These are phyloP conservation scores for Pelagia noctiluca DNA, from an alignment of 30 jellyfish, hydroid and myxozoan genomes.

Conservation along the genomic window DNA sequence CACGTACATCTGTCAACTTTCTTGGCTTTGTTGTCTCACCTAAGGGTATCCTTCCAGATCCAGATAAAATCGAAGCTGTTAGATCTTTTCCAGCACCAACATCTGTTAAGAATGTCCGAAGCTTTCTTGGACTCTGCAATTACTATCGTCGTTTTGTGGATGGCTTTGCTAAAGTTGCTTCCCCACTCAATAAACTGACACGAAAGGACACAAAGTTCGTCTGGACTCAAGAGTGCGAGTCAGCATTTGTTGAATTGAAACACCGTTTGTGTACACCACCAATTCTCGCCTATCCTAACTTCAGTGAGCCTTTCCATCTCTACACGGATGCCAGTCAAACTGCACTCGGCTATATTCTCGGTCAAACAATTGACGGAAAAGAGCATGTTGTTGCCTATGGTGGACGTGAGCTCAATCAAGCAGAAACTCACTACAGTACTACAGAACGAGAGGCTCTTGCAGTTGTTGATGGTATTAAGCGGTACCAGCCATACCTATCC, in stretches of 20 bases:
- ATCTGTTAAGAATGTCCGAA: constrained; percentile 12
- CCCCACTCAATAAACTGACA: constrained; percentile 29
- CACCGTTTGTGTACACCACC: constrained; percentile 33
- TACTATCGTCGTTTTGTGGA: constrained; percentile 34
- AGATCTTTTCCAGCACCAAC: constrained; percentile 18
- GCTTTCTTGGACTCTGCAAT: constrained; percentile 32
- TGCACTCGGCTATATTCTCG: not conserved
- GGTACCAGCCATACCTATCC: constrained; percentile 17
- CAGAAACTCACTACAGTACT: constrained; percentile 53
- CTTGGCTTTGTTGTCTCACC: constrained; percentile 54
- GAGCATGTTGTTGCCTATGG: too few relatives aligned
- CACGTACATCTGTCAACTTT: not conserved
- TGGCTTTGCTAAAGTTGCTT: constrained; percentile 39
- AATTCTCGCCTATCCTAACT: constrained; percentile 26
- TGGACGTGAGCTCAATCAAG: too few relatives aligned
- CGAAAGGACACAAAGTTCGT: constrained; percentile 2
- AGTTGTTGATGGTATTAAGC: constrained; percentile 47
- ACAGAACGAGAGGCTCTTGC: constrained; percentile 74
- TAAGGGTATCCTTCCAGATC: constrained; percentile 50
- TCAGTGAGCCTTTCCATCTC: constrained; percentile 12
- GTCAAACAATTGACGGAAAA: not conserved
- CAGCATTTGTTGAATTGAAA: constrained; percentile 13
- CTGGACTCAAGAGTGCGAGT: constrained; percentile 9
- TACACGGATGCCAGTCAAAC: constrained; percentile 26
- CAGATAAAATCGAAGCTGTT: constrained; percentile 20